Base-by-base conservation (phyloP, 1,140 invertebrate species). In the Coptotermes formosanus region DNA sequence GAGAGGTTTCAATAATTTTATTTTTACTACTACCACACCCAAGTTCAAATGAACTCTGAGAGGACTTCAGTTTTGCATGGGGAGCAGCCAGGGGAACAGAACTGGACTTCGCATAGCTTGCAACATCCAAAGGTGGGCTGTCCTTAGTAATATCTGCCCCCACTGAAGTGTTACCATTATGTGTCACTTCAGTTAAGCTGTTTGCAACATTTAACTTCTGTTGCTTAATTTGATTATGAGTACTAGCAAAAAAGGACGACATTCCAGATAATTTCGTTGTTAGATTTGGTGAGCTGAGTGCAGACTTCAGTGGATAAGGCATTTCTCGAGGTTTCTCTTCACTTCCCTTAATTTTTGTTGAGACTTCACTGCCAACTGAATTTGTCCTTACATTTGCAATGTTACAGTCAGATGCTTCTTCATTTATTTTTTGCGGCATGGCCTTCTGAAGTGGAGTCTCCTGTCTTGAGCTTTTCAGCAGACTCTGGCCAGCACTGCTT, bases 221-320 rank as follows among this genome's bases (percentile, higher is more conserved):
- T 52, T 45, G 2, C 25, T 84, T 45, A 45, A 30, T 83, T 82
- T 82, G 25, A 83, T 69, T 83, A 43, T 69, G 59, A 84, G 85
- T 32, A 85, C 30, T 85, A 11, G 52, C 43, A 45, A 84, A 55
- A 64, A 84, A 84, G 12, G 38, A 59, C 8, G 84, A 85, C 52
- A 87, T 85, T 55, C 84, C 59, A 25, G 93, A 94, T 45, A 90
- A 91, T 89, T 90, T 94, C 86, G 90, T 89, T 45, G 86, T 87
- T 21, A 93, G 86, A 86, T 92, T 92, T 3, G 91, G 92, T 82
- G 92, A 92, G 82, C 92, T 92, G 14, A 92, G 84, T 1, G 92
- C 89, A 0, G 92, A 91, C 87, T 93, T 91, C 45, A 91, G 86
- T 9, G 91, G 91, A 88, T 90, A 91, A 0, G 91, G 91, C 1